Base-by-base conservation (phyloP, 2,797 vertebrate species). In the Falco peregrinus region DNA sequence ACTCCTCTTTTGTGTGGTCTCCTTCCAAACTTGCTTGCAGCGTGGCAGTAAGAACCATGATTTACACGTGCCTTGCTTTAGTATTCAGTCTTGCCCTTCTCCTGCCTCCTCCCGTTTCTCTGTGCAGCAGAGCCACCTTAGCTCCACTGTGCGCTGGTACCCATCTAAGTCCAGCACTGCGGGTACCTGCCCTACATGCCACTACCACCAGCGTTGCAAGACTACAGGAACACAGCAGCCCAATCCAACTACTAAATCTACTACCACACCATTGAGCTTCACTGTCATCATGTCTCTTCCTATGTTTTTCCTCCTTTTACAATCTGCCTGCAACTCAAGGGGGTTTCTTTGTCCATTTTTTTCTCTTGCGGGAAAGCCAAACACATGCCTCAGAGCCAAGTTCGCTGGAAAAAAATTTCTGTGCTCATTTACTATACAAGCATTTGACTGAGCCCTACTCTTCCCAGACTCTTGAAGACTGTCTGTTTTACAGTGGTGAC, bases 351-450 rank as follows among this genome's bases (percentile, higher is more conserved):
- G 45, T 47, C 57, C 31, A 13, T 13, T 71, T 77, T 51, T 88
- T 94, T 83, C 65, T 89, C 53, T 43, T 74, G 60, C 67, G 81
- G 84, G 56, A 92, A 87, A 87, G 35, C n/a, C 63, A 63, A 95
- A 92, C 31, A 69, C n/a, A 60, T 59, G 76, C 48, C 76, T 92
- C 0, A 0, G 37, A 93, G 73, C 8, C 57, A 76, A 76, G 69
- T 51, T 39, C 50, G 43, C 74, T 88, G 56, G 54, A 84, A 35
- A 76, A 87, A 88, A 88, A 81, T 45, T 41, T 89, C 79, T 82
- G 51, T 70, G 57, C 18, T 96, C 53, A 20, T 89, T 95, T 85
- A 90, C 65, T 91, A 63, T 63, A 88, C 5, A 92, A 88, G 76
- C 54, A 89, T 71, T 65, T 87, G 31, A 65, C 33, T 67, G 50